Evolutionary conservation across 2,888 invertebrate genomes (phyloP), one percentile per base, ranked within the genome.

Genomic region (Zygaena filipendulae): DNA sequence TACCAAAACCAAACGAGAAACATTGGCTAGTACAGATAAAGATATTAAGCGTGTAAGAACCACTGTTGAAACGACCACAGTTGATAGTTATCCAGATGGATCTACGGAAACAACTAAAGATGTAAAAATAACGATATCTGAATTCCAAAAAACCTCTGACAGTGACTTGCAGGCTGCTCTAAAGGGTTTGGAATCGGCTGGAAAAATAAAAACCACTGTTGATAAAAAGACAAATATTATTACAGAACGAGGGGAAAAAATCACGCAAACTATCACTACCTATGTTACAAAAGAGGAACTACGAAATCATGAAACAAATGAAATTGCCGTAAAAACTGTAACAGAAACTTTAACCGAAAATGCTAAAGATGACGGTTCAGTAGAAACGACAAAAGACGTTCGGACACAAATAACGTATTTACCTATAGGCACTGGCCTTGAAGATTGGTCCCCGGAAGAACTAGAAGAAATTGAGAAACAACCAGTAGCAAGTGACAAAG

Each of bases 11-110:
- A 80, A 63, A 41, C 61, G 64, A 11, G 81, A 81, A 47, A 75
- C 71, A 10, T 54, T 81, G 37, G 61, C 79, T 26, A 84, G 83
- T 33, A 59, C 61, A 26, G 81, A 84, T 38, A 57, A 58, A 35
- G 69, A 59, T 51, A 81, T 83, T 22, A 83, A 82, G 58, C 80
- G 84, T 11, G 69, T 84, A 29, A 77, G 84, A 43, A 83, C 84
- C 23, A 83, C 84, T 7, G 66, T 82, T 24, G 84, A 83, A 47
- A 81, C 80, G 1, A 63, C 59, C 4, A 75, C 72, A 11, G 59
- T 74, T 3, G 80, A 80, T 42, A 70, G 67, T 45, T 77, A 66
- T 42, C 75, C 80, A 2, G 81, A 82, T 46, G 83, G 83, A 14
- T 81, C 84, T 3, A 75, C 81, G 25, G 82, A 84, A 54, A 80